These are phyloP conservation scores for Lethrus apterus DNA, from an alignment of 1,140 invertebrate species.

Conservation along the genomic window DNA sequence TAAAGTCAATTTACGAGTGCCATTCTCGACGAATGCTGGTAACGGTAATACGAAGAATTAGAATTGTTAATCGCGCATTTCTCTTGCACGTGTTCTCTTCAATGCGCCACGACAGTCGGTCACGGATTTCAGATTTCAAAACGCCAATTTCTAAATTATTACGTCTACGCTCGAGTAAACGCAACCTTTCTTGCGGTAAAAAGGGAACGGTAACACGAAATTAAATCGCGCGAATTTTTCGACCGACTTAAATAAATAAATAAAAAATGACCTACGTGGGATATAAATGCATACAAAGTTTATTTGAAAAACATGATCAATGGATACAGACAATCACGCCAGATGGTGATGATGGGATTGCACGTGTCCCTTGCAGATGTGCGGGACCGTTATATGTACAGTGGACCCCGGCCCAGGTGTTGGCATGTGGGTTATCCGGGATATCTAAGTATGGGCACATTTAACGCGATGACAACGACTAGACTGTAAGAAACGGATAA, in stretches of 20 bases:
- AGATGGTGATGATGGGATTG: constrained; percentile 28
- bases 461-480: too few species aligned
- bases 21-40: too few species aligned
- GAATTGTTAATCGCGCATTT: constrained; percentile 13
- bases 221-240: neutral
- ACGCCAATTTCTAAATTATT: constrained; percentile 26
- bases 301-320: too few species aligned
- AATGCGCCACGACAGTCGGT: constrained; percentile 17
- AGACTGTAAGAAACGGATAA: too few species aligned
- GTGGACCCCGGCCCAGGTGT: constrained; percentile 26
- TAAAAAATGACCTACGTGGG: neutral
- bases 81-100: constrained; percentile 17
- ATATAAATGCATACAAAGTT: neutral
- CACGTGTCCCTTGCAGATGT: constrained; percentile 34
- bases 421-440: constrained; percentile 23
- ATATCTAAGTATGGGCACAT: constrained; percentile 10
- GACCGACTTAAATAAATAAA: neutral
- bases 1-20: too few species aligned
- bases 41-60: too few species aligned
- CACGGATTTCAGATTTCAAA: constrained; percentile 25
- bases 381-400: constrained; percentile 27
- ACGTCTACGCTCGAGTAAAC: constrained; percentile 12
- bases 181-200: neutral
- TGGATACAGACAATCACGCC: constrained; percentile 23
- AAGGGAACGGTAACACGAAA: neutral